These are phyloP conservation scores for Artibeus lituratus DNA, from an alignment of 2,797 vertebrate species.

Conservation along the genomic window DNA sequence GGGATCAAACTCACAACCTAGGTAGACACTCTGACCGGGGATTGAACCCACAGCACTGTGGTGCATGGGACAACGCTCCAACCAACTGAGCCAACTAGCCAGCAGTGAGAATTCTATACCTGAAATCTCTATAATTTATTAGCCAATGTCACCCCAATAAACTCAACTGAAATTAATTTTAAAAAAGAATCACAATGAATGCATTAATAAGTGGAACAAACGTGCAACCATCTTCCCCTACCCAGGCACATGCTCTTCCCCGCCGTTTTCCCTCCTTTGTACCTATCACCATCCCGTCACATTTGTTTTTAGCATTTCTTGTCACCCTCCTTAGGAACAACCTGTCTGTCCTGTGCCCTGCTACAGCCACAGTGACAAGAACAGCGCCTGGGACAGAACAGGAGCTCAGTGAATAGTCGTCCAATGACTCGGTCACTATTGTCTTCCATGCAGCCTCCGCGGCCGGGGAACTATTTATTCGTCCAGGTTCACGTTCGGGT, in stretches of 20 bases:
- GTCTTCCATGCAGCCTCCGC: not conserved
- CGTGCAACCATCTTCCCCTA: not conserved
- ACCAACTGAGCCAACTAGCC: too few relatives aligned
- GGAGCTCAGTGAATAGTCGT: not conserved
- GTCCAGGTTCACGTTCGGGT: not conserved
- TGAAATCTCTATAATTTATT: too few relatives aligned
- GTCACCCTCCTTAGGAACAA: not conserved
- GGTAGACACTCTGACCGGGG: too few relatives aligned
- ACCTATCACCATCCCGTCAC: not conserved
- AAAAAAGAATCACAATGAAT: too few relatives aligned
- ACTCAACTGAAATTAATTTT: too few relatives aligned
- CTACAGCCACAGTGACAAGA: not conserved
- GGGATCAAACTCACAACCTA: not conserved
- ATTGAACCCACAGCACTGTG: too few relatives aligned
- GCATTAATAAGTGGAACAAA: too few relatives aligned
- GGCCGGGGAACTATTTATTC: not conserved
- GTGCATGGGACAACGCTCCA: too few relatives aligned
- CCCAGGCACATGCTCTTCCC: not conserved
- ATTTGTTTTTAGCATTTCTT: not conserved
- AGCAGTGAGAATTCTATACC: too few relatives aligned
- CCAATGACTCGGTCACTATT: not conserved
- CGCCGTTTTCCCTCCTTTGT: not conserved
- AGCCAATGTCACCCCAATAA: too few relatives aligned
- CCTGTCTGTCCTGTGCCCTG: not conserved
- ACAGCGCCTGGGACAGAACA: not conserved